A percentile compares a stretch with the other conserved stretches of the same genome.
Conservation (phyloP, 2,888 invertebrate genomes). For the Orchestes rusci region DNA sequence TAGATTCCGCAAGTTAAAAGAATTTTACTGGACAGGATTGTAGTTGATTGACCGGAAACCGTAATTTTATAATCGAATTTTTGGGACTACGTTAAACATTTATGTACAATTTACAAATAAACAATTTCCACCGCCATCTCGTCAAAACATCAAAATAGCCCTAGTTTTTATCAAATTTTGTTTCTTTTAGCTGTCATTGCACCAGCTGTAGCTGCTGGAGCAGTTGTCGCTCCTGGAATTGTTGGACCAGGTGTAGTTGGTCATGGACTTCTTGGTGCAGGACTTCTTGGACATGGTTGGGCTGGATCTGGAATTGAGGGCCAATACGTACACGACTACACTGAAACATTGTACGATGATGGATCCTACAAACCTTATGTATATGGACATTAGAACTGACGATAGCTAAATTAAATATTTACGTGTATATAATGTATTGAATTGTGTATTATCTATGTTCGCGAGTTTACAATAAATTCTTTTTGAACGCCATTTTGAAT, state of each 20-base stretch:
- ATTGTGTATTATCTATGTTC: no score
- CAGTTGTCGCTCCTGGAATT: neutral
- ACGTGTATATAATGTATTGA: no score
- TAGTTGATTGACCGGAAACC: no score
- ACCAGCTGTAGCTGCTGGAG: neutral
- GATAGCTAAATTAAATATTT: no score
- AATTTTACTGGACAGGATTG: no score
- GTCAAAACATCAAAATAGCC: no score
- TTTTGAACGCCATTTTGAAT: conserved; percentile 9
- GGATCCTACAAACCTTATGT: conserved; percentile 34
- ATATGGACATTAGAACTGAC: conserved; percentile 22
- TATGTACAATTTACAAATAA: no score
- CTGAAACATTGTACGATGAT: conserved; percentile 35
- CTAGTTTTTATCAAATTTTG: no score
- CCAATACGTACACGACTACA: conserved; percentile 32
- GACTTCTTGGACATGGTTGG: conserved; percentile 28
- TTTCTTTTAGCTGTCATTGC: conserved; percentile 5
- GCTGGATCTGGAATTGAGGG: conserved; percentile 31
- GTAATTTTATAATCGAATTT: no score
- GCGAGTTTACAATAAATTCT: conserved; percentile 14
- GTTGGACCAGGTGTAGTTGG: conserved; percentile 5
- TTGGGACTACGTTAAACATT: no score
- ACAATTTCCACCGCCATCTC: no score
- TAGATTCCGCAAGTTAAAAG: no score
- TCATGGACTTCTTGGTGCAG: conserved; percentile 10